Evolutionary conservation across 1,140 invertebrate genomes (phyloP).

Genomic region (Hyles vespertilio): DNA sequence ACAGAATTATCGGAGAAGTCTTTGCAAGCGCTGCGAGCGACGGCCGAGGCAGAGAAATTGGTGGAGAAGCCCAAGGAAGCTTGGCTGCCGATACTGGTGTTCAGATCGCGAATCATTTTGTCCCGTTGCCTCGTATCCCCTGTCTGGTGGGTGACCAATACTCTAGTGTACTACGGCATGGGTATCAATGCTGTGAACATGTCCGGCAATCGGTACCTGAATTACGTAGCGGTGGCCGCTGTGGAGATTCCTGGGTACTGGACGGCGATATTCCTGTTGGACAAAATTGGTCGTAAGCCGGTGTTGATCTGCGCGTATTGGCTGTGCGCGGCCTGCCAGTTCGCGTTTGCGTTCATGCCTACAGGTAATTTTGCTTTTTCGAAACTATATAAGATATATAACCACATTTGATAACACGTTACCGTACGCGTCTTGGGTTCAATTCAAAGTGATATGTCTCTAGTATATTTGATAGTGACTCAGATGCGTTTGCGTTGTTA

Average conservation of each 20-base stretch:
- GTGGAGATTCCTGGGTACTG: slow-evolving; percentile 85
- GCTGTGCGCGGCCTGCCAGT: slow-evolving; percentile 57
- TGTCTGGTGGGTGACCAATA: slow-evolving; percentile 84
- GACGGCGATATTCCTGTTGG: slow-evolving; percentile 63
- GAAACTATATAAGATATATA: neutral
- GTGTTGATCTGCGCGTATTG: slow-evolving; percentile 55
- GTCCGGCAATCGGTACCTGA: slow-evolving; percentile 81
- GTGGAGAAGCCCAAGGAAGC: slow-evolving; percentile 42
- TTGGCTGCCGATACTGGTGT: slow-evolving; percentile 73
- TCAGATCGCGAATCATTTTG: slow-evolving; percentile 77
- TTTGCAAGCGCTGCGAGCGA: slow-evolving; percentile 59
- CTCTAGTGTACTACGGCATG: slow-evolving; percentile 88
- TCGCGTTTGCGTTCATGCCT: slow-evolving; percentile 52
- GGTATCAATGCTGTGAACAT: slow-evolving; percentile 88
- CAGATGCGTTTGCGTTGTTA: too few species aligned
- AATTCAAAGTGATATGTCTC: too few species aligned
- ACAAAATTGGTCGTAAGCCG: slow-evolving; percentile 50
- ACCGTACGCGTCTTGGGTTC: too few species aligned
- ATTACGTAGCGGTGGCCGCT: slow-evolving; percentile 82
- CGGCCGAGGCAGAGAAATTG: slow-evolving; percentile 46
- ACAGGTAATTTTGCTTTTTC: slow-evolving; percentile 28
- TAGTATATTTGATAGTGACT: too few species aligned
- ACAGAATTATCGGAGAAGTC: slow-evolving; percentile 76
- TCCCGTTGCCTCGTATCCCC: slow-evolving; percentile 80
- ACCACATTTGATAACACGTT: neutral